Evolutionary conservation across 1,140 invertebrate genomes (phyloP), one percentile per base, ranked within the genome.

Genomic region (Tetranychus cinnabarinus): DNA sequence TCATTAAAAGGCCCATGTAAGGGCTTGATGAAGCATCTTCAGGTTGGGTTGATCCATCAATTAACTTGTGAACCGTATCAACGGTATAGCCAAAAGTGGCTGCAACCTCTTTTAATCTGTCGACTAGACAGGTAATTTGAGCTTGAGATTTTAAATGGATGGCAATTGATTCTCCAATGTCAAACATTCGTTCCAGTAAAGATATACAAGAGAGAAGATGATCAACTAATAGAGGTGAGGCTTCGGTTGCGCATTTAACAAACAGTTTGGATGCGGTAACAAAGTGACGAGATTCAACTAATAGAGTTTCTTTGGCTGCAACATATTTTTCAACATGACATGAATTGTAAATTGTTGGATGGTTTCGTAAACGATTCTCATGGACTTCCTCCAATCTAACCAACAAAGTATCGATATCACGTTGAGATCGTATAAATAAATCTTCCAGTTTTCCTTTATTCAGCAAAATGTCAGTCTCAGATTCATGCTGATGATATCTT

Each of bases 211-310:
- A 78, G 0, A 80, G 78, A 2, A 86, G 72, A 63, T 83, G 81
- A 35, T 79, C 75, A 4, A 79, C 71, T 31, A 82, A 73, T 63
- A 75, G 75, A 3, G 76, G 76, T 58, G 72, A 69, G 10, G 72
- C 70, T 60, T 82, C 77, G 0, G 82, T 85, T 68, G 85, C 80
- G 56, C 82, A 80, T 55, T 85, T 83, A 13, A 90, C 86, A 63
- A 91, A 75, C 47, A 82, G 74, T 65, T 89, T 86, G 8, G 85
- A 86, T 36, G 85, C 81, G 0, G 82, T 85, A 46, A 89, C 85
- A 66, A 89, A 78, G 10, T 83, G 80, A 58, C 86, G 75, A 0
- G 85, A 83, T 70, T 86, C 83, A 39, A 79, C 75, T 0, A 83
- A 83, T n/a, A 90, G 72, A 66, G 82, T 79, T 62, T 86, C 84